Base-by-base conservation (phyloP, 1,140 invertebrate species). In the Trypoxylus dichotomus region DNA sequence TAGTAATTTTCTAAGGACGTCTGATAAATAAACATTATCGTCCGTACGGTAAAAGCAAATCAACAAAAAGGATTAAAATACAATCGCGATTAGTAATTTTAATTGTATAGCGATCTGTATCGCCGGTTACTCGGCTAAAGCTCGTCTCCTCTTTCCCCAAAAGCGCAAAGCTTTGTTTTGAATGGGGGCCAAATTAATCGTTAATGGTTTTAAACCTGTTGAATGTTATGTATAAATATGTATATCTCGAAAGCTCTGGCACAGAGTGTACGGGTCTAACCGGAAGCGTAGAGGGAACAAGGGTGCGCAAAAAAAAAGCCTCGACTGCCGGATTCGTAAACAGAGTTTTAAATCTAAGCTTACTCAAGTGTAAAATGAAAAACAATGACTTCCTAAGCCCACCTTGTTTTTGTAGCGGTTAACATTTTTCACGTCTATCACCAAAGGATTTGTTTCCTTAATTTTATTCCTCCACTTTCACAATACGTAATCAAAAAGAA, bases 191-290 rank as follows among this genome's bases (percentile, higher is more conserved):
- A 63, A 63, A 63, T 63, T 63, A 63, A 63, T 63, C 21, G 60
- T 24, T 63, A 63, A 63, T 63, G 60, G 21, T 63, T 63, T 63
- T 63, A 63, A 25, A 63, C 60, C 60, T 63, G 60, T 63, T 63
- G 60, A 63, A 63, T 63, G 60, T 63, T 25, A 63, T 27, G 60
- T 63, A 63, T 63, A 63, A 63, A 63, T 63, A 63, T 63, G 60
- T 63, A 63, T 63, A 63, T 63, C 60, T 63, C 13, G 43, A 47
- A 47, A 47, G 43, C 43, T 19, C 43, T 47, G 43, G 32, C n/a
- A 19, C 13, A 47, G n/a, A 47, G 43, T 47, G 43, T 47, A 47
- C 43, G n/a, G 43, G 43, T 19, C 11, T 37, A 19, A 47, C 11
- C 43, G 43, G 43, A 47, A 47, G 32, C 32, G 32, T 37, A 8